Evolutionary conservation across 2,113 vertebrate genomes (phyloP).

Genomic region (Pardalotus punctatus): DNA sequence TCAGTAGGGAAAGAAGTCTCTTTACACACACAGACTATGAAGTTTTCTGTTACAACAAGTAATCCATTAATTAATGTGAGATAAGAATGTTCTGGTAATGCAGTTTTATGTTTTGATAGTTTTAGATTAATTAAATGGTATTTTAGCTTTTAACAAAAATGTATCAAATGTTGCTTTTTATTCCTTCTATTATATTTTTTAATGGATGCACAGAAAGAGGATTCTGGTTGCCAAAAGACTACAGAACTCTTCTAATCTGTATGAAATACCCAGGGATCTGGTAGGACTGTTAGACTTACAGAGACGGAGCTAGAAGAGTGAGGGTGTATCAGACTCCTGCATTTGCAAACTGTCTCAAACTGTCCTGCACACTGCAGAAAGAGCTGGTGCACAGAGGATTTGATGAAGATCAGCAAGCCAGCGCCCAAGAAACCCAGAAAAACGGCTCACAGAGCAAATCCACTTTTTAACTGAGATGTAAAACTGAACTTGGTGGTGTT

Average conservation of each 20-base stretch:
- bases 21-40: rapidly evolving
- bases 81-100: not conserved
- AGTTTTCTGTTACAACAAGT: not conserved
- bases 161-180: not conserved
- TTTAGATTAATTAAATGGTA: not conserved
- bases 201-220: not conserved
- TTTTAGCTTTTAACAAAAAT: not conserved
- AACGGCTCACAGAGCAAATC: not conserved
- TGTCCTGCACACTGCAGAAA: rapidly evolving
- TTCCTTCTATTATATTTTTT: not conserved
- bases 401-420: not conserved
- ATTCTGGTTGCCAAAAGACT: not conserved
- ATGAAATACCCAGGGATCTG: not conserved
- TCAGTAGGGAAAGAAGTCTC: not conserved
- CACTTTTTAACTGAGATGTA: not conserved
- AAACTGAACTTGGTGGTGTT: not conserved
- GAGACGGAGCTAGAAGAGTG: not conserved
- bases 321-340: not conserved
- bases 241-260: not conserved
- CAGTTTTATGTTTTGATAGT: not conserved
- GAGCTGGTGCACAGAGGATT: not conserved
- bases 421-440: not conserved
- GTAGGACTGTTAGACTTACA: not conserved
- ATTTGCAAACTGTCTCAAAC: not conserved
- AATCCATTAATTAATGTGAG: not conserved